Percentiles rank a stretch among this genome's conserved stretches.
Conservation (phyloP, 1,140 invertebrate species). For the Lepidurus arcticus region DNA sequence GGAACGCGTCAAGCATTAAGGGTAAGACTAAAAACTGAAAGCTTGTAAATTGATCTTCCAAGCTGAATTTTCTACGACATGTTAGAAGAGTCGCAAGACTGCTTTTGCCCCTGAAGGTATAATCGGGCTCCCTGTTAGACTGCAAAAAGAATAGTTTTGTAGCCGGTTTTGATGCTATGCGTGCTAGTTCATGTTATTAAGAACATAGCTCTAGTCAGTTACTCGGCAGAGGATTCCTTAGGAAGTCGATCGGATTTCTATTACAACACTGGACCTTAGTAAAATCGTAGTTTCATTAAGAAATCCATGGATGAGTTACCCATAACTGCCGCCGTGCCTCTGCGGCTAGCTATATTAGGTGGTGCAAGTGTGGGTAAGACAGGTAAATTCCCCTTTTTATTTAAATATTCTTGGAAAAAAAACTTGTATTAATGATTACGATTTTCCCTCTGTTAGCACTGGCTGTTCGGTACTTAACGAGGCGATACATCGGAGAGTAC, state of each 20-base stretch:
- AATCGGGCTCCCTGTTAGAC: not conserved
- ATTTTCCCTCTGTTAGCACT: constrained; percentile 56
- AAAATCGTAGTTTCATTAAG: not conserved
- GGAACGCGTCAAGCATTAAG: not conserved
- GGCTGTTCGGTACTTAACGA: constrained; percentile 80
- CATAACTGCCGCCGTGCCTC: not conserved
- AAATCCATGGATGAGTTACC: not conserved
- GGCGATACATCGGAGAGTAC: constrained; percentile 86
- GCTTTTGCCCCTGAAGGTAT: not conserved
- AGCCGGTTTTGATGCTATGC: constrained; percentile 17
- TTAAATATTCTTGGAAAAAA: not conserved
- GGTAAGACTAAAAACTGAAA: not conserved
- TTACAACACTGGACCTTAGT: too few relatives aligned
- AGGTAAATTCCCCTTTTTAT: not conserved
- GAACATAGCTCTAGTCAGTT: constrained; percentile 3
- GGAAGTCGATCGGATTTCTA: constrained; percentile 6
- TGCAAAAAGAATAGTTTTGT: not conserved
- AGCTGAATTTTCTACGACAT: not conserved
- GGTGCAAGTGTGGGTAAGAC: not conserved
- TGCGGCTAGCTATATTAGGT: not conserved
- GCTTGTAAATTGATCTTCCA: not conserved
- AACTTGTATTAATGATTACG: constrained; percentile 29
- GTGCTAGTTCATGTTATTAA: constrained; percentile 19
- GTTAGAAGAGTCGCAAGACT: not conserved
- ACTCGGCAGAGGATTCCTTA: constrained; percentile 6